Base-by-base conservation (phyloP, 2,113 vertebrate genomes). In the Rhea americana region DNA sequence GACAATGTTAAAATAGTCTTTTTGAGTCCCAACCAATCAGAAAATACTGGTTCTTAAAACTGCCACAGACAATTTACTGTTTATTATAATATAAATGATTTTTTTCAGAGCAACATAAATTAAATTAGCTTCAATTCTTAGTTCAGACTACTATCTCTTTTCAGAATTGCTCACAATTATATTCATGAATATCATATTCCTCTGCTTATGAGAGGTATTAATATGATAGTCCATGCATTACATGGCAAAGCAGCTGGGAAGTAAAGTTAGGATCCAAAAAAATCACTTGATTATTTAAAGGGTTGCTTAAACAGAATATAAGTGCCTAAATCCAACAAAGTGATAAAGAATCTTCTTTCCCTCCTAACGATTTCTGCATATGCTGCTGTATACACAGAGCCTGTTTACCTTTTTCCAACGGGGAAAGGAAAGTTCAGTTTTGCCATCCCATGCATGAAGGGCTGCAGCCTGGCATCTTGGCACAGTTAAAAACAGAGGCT, bases 221-320 rank as follows among this genome's bases (percentile, higher is more conserved):
- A 78, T 83, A 67, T 45, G 47, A 7, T 35, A 16, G n/a, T 62
- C 5, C 9, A 4, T 82, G 20, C 4, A 50, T 2, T 41, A 22
- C 0, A 0, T 35, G n/a, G 37, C 58, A 75, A 6, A 89, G 19
- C 18, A 75, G 5, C 15, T 50, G 11, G 2, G 5, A 48, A 65
- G 82, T 90, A 82, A 73, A 32, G 3, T 8, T 11, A 66, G 77
- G 73, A 78, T 77, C 59, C 10, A 20, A 2, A 30, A 62, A 81
- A 51, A 9, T 37, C 37, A 48, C 7, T 35, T 81, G 4, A 11
- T 78, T 81, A 37, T 74, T 82, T 71, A 20, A 85, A 87, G 24
- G 65, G 6, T 5, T 70, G 11, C 32, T 72, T 75, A 53, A 18
- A 41, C 30, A 87, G 16, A 82, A 43, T 62, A 14, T 25, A 72